Evolutionary conservation across 2,113 vertebrate genomes (phyloP).

Genomic region (Burhinus bistriatus): DNA sequence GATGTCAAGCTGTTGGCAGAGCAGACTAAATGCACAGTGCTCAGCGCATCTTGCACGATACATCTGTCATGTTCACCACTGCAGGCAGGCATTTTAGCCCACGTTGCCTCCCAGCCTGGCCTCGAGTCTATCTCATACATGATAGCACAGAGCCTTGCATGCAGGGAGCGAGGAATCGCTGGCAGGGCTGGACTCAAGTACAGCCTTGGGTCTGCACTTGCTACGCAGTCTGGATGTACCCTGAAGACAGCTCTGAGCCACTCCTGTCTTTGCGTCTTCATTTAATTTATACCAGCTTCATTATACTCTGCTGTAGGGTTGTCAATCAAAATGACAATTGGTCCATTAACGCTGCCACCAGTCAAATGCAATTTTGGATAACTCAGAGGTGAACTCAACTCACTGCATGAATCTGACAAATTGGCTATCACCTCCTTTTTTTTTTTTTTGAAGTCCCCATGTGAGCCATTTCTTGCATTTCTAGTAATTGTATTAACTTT

Average conservation of each 20-base stretch:
- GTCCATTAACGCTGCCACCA: neutral
- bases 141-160: accelerated
- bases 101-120: neutral
- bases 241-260: neutral
- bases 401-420: neutral
- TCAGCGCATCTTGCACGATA: neutral
- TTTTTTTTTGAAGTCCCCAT: neutral
- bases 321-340: conserved; percentile 14
- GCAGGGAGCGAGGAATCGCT: neutral
- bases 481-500: neutral
- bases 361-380: neutral
- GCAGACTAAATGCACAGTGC: neutral
- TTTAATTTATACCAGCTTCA: neutral
- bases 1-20: neutral
- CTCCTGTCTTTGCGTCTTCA: neutral
- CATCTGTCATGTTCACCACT: neutral
- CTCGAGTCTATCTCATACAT: accelerated
- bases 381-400: neutral
- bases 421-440: neutral
- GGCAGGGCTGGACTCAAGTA: neutral
- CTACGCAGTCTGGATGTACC: neutral
- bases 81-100: neutral
- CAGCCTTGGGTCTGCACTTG: neutral
- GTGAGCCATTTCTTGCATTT: neutral
- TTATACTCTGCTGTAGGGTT: neutral